A percentile compares a stretch with the other conserved stretches of the same genome.
These are phyloP conservation scores for Onychomys arenicola DNA, from an alignment of 2,797 vertebrate genomes.

Conservation along the genomic window DNA sequence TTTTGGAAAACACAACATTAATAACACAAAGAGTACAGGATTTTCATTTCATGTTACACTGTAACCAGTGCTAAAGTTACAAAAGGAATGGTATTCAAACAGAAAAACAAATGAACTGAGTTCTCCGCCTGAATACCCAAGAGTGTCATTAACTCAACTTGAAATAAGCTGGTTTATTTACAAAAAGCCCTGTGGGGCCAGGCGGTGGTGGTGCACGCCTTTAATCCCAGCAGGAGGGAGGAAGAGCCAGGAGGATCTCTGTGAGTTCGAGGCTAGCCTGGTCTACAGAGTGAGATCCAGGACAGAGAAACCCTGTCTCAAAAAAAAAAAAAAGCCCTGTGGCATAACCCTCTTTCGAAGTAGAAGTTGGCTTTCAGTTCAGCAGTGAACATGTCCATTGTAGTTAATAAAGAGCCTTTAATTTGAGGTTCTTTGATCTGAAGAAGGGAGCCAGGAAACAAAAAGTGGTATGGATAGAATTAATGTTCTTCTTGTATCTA, in stretches of 20 bases:
- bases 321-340: neutral
- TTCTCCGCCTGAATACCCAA: neutral
- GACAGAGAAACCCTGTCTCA: too few species aligned
- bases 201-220: rapidly evolving
- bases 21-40: neutral
- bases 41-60: constrained; percentile 1
- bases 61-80: neutral
- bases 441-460: neutral
- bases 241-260: too few species aligned
- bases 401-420: neutral
- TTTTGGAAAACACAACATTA: neutral
- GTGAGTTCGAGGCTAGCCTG: too few species aligned
- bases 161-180: neutral
- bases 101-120: neutral
- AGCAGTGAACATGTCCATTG: neutral
- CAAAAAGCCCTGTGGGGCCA: rapidly evolving
- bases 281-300: too few species aligned
- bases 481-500: neutral
- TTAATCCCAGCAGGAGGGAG: too few species aligned
- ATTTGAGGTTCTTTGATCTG: neutral
- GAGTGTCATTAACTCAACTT: neutral
- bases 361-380: neutral
- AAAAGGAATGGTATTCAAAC: neutral
- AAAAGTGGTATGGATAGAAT: neutral
- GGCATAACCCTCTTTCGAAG: neutral